phyloP scores from a whole-genome alignment of 2,113 vertebrate species.

The Chamaea fasciata region DNA sequence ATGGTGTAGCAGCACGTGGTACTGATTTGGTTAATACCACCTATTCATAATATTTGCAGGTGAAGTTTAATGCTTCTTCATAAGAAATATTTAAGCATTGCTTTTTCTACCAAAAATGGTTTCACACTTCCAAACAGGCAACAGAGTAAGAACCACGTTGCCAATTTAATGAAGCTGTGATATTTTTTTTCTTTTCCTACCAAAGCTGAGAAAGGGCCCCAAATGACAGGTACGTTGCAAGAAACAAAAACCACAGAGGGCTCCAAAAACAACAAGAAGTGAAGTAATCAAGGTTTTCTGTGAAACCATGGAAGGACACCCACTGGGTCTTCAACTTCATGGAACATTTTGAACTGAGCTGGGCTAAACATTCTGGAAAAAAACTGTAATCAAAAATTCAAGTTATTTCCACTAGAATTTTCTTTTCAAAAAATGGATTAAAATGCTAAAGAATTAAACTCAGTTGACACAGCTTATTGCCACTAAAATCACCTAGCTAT shows the following conservation, averaged over 20 bases:
- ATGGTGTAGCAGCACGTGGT: not conserved
- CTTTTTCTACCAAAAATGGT: slow-evolving; percentile 29
- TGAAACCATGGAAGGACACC: not conserved
- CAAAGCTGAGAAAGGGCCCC: slow-evolving; percentile 7
- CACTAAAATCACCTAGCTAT: not conserved
- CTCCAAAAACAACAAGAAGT: not conserved
- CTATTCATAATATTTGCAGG: not conserved
- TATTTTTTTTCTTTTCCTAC: slow-evolving; percentile 40
- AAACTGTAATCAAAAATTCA: not conserved
- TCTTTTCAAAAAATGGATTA: not conserved
- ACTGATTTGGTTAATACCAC: not conserved
- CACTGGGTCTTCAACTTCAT: not conserved
- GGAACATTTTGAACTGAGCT: not conserved
- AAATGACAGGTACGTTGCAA: slow-evolving; percentile 30
- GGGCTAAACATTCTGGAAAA: not conserved
- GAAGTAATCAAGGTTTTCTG: not conserved
- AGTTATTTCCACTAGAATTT: not conserved
- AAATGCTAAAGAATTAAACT: not conserved
- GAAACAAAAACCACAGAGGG: not conserved
- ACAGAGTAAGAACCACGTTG: slow-evolving; percentile 42
- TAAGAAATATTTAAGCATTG: slow-evolving; percentile 48
- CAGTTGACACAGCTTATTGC: not conserved
- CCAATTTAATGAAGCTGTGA: slow-evolving; percentile 19
- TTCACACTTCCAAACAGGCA: slow-evolving; percentile 58
- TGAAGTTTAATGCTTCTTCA: not conserved